Evolutionary conservation across 2,113 vertebrate genomes (phyloP).

Genomic region (Paramormyrops kingsleyae): DNA sequence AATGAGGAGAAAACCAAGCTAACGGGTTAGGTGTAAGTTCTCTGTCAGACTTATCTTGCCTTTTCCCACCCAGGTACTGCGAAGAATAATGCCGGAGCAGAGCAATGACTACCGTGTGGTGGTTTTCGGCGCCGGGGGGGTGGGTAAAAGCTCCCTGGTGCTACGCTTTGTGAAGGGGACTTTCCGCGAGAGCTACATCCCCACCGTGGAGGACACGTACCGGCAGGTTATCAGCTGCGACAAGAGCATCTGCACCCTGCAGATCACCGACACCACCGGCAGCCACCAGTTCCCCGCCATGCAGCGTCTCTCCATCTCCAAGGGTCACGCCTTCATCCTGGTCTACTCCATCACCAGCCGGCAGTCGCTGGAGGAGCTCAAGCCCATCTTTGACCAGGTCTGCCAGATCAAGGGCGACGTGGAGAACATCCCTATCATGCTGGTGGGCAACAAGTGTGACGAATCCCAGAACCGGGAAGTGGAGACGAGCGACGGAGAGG

Average conservation of each 20-base stretch:
- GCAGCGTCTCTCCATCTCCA: constrained; percentile 22
- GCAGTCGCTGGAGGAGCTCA: constrained; percentile 44
- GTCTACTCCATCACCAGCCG: constrained; percentile 25
- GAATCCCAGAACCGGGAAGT: constrained; percentile 72
- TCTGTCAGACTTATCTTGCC: neutral
- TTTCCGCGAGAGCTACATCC: constrained; percentile 75
- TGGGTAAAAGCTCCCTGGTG: constrained; percentile 52
- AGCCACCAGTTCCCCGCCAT: constrained; percentile 25
- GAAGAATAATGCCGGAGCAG: constrained; percentile 41
- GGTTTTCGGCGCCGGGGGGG: constrained; percentile 10
- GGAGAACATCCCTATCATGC: constrained; percentile 75
- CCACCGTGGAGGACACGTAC: constrained; percentile 71
- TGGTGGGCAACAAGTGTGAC: constrained; percentile 46
- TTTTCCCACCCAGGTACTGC: neutral
- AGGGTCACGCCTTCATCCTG: constrained; percentile 25
- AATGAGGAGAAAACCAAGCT: neutral
- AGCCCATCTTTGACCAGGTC: constrained; percentile 73
- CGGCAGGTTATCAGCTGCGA: constrained; percentile 58
- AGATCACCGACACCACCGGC: constrained; percentile 48
- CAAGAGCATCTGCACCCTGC: constrained; percentile 75
- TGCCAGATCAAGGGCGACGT: constrained; percentile 75
- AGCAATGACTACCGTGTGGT: constrained; percentile 48
- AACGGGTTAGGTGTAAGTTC: neutral
- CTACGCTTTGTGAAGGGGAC: constrained; percentile 75
- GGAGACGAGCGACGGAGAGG: constrained; percentile 67